Conservation (phyloP, 2,888 invertebrate genomes). For the Lasioglossum lativentre region DNA sequence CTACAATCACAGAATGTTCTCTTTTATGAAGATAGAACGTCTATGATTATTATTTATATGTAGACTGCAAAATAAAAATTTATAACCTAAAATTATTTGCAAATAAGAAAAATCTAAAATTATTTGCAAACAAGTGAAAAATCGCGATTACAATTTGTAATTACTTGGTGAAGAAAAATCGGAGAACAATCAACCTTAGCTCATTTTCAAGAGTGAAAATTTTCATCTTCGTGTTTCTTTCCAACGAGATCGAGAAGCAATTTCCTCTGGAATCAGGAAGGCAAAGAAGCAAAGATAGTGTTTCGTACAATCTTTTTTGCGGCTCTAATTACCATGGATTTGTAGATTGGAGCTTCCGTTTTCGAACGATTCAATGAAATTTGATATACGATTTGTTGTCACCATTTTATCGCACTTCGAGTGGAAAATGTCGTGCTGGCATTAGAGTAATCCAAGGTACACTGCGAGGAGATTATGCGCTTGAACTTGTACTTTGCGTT, state of each 20-base stretch:
- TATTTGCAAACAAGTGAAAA: not conserved
- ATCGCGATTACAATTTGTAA: not conserved
- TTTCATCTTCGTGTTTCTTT: not conserved
- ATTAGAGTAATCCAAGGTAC: constrained; percentile 1
- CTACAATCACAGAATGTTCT: not conserved
- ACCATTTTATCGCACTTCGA: not conserved
- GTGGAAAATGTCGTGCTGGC: no score
- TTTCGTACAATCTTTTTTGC: not conserved
- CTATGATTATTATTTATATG: not conserved
- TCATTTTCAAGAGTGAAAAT: no score
- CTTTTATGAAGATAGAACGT: not conserved
- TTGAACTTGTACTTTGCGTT: not conserved
- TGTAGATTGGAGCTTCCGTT: not conserved
- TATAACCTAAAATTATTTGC: not conserved
- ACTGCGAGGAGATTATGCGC: not conserved
- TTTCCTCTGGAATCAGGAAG: not conserved
- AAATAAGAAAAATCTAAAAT: no score
- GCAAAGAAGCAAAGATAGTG: not conserved
- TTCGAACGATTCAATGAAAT: not conserved
- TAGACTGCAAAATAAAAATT: not conserved
- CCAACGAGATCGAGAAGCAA: not conserved
- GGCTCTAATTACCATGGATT: not conserved
- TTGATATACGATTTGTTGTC: not conserved
- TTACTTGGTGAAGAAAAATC: not conserved
- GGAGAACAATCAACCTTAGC: not conserved